Conservation (phyloP, 2,113 vertebrate genomes). For the Anarhynchus alexandrinus region DNA sequence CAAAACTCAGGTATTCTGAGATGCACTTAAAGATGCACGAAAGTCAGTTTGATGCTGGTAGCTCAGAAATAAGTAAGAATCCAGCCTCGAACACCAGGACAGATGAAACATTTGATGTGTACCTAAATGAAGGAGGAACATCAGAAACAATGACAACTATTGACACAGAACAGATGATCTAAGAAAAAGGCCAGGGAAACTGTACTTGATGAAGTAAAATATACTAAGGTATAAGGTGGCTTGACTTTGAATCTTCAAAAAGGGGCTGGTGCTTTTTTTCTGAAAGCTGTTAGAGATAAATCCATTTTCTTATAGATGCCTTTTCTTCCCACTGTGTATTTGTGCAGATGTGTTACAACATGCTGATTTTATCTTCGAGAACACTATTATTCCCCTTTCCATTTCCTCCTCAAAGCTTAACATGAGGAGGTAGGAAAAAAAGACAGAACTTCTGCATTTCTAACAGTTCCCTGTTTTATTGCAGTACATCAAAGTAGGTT, state of each 20-base stretch:
- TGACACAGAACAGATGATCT: neutral
- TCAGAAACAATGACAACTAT: neutral
- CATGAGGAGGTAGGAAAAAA: neutral
- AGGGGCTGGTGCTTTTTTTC: neutral
- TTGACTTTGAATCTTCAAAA: neutral
- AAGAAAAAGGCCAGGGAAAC: neutral
- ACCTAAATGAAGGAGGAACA: neutral
- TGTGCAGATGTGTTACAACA: neutral
- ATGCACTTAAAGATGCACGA: neutral
- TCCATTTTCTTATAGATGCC: rapidly evolving
- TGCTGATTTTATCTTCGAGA: neutral
- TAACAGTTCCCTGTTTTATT: conserved; percentile 96
- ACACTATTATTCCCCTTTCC: neutral
- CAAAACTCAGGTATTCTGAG: neutral
- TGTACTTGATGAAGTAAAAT: neutral
- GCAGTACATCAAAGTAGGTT: conserved; percentile 96
- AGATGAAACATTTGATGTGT: neutral
- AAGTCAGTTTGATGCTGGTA: neutral
- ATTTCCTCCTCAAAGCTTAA: neutral
- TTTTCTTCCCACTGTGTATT: neutral
- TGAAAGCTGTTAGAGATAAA: neutral
- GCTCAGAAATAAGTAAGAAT: neutral
- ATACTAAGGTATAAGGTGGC: neutral
- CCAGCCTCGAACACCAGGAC: neutral
- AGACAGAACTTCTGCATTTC: conserved; percentile 57